These are phyloP conservation scores for Erebia ligea DNA, from an alignment of 2,888 invertebrate genomes.

Conservation along the genomic window DNA sequence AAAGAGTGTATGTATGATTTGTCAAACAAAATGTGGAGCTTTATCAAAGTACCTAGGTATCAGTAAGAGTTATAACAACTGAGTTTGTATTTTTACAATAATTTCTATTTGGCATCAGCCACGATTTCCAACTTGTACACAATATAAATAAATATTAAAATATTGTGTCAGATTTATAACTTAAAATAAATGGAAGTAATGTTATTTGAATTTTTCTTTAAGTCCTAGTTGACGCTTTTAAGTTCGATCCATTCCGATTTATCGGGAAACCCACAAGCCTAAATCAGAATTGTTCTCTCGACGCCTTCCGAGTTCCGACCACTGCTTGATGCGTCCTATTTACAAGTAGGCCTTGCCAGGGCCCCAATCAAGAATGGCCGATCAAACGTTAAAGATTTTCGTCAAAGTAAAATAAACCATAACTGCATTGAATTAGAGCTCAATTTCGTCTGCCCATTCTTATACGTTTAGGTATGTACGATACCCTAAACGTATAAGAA, in stretches of 20 bases:
- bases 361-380: too few species aligned
- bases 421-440: too few species aligned
- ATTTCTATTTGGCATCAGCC: slow-evolving; percentile 71
- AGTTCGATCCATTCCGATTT: not conserved
- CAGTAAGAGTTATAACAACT: slow-evolving; percentile 72
- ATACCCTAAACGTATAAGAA: too few species aligned
- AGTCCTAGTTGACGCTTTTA: not conserved
- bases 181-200: slow-evolving; percentile 77
- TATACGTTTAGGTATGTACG: too few species aligned
- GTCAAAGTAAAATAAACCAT: too few species aligned
- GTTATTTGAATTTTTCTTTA: slow-evolving; percentile 48
- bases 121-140: slow-evolving; percentile 72
- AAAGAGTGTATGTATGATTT: slow-evolving; percentile 81
- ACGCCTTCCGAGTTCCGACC: not conserved
- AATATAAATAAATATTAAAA: slow-evolving; percentile 64
- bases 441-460: too few species aligned
- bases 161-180: slow-evolving; percentile 77
- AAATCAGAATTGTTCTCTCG: not conserved
- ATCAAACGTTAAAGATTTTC: too few species aligned
- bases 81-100: slow-evolving; percentile 82
- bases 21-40: slow-evolving; percentile 83
- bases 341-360: too few species aligned
- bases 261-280: not conserved
- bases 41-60: slow-evolving; percentile 82
- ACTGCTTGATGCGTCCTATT: too few species aligned